Evolutionary conservation across 2,888 invertebrate genomes (phyloP), one percentile per base, ranked within the genome.

Genomic region (Andricus quercusramuli): DNA sequence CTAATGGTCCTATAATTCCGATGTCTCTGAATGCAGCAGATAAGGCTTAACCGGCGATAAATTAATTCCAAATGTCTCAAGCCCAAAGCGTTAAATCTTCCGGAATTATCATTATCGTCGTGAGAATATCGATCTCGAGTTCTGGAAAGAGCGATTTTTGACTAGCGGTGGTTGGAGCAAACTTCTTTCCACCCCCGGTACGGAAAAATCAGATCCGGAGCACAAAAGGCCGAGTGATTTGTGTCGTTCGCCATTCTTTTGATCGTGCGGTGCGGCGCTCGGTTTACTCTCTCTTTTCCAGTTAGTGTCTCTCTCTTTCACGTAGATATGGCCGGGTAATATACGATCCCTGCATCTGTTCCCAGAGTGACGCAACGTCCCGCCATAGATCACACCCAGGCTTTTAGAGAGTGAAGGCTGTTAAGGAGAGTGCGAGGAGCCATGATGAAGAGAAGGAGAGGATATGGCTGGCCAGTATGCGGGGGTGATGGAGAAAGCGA

Each of bases 361-460:
- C 91, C 90, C 88, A 90, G 91, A 94, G 93, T 94, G 95, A 94
- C 94, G 94, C 94, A 95, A 95, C 94, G 95, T 94, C 94, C 94
- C 93, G 94, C 94, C 94, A 94, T 94, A 95, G 94, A 94, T 94
- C 94, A 94, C 93, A 91, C 91, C 92, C 94, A 93, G 94, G 94
- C 94, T 94, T 94, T 94, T 94, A 94, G 92, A 92, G 94, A 94
- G 93, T 93, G 94, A 94, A 94, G 94, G 94, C 94, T 94, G 93
- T 93, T 93, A 93, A 91, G 90, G 91, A 91, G 91, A 91, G 90
- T 88, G 92, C 91, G 92, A 91, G 88, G 88, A 85, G 89, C 74
- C 13, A 47, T 41, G 80, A 77, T 64, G 62, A 76, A 62, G 79
- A 51, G 70, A 66, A 64, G 44, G 32, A 78, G 79, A 62, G 78